Evolutionary conservation across 2,113 vertebrate genomes (phyloP).

Genomic region (Rutilus rutilus): DNA sequence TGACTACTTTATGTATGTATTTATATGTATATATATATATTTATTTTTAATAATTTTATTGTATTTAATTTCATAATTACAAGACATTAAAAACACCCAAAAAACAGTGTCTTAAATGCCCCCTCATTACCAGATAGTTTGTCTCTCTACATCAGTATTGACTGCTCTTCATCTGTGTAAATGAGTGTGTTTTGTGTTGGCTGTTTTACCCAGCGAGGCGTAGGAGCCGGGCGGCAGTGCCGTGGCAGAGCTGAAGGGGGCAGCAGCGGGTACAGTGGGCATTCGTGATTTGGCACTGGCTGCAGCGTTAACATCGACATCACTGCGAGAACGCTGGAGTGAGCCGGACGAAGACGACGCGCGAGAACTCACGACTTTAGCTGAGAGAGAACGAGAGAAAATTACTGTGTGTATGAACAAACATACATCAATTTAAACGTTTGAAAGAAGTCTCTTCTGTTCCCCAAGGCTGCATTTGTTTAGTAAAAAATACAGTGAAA

Average conservation of each 20-base stretch:
- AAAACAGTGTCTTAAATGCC: neutral
- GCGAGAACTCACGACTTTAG: slow-evolving; percentile 69
- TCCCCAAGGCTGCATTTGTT: too few species aligned
- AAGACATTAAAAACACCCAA: neutral
- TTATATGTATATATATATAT: neutral
- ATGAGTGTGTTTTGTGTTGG: neutral
- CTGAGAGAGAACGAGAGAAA: slow-evolving; percentile 48
- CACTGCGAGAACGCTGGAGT: slow-evolving; percentile 91
- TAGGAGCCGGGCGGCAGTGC: slow-evolving; percentile 88
- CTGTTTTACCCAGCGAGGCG: slow-evolving; percentile 83
- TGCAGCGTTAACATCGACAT: slow-evolving; percentile 90
- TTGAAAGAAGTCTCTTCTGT: too few species aligned
- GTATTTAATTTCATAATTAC: neutral
- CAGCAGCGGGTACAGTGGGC: slow-evolving; percentile 79
- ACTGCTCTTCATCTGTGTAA: neutral
- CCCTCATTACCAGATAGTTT: neutral
- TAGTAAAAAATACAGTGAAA: too few species aligned
- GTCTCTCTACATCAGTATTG: neutral
- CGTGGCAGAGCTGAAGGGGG: slow-evolving; percentile 80
- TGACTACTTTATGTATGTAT: too few species aligned
- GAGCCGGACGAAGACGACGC: slow-evolving; percentile 71
- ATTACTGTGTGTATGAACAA: neutral
- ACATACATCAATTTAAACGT: too few species aligned
- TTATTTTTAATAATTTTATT: neutral
- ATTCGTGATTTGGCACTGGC: slow-evolving; percentile 82